These are phyloP conservation scores for Sardina pilchardus DNA, from an alignment of 2,113 vertebrate species.

Conservation along the genomic window DNA sequence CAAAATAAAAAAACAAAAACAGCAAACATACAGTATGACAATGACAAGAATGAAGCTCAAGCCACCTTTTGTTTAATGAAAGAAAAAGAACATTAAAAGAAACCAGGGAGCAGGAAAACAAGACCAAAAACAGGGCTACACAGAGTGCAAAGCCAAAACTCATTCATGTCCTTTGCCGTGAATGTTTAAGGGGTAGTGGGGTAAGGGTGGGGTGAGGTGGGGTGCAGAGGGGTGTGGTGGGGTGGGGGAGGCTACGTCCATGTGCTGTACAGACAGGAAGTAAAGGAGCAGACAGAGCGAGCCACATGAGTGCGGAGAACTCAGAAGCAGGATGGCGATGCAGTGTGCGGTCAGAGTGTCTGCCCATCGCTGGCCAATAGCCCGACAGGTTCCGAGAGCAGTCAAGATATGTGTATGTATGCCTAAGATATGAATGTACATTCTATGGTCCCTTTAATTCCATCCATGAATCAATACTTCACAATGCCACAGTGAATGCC, in stretches of 20 bases:
- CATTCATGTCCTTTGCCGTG: conserved; percentile 23
- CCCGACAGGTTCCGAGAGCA: neutral
- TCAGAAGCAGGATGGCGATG: conserved; percentile 13
- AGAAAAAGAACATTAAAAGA: conserved; percentile 45
- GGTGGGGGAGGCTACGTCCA: conserved; percentile 31
- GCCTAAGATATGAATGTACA: neutral
- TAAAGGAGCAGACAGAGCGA: neutral
- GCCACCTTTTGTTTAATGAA: conserved; percentile 62
- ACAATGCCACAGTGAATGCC: neutral
- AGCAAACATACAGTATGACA: conserved; percentile 69
- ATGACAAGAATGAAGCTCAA: conserved; percentile 81
- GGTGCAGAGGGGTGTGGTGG: conserved; percentile 1
- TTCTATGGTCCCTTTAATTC: conserved; percentile 1
- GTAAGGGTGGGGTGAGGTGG: neutral
- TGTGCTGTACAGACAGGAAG: conserved; percentile 45
- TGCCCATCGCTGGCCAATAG: neutral
- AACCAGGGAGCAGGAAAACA: conserved; percentile 41
- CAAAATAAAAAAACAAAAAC: conserved; percentile 34
- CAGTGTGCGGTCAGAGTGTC: neutral
- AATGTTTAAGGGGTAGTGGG: neutral
- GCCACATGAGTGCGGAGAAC: neutral
- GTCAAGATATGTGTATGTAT: neutral
- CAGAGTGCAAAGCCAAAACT: conserved; percentile 43
- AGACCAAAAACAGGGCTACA: conserved; percentile 50
- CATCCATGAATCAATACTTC: neutral